Evolutionary conservation across 2,113 vertebrate genomes (phyloP).

Genomic region (Microtus montanus): DNA sequence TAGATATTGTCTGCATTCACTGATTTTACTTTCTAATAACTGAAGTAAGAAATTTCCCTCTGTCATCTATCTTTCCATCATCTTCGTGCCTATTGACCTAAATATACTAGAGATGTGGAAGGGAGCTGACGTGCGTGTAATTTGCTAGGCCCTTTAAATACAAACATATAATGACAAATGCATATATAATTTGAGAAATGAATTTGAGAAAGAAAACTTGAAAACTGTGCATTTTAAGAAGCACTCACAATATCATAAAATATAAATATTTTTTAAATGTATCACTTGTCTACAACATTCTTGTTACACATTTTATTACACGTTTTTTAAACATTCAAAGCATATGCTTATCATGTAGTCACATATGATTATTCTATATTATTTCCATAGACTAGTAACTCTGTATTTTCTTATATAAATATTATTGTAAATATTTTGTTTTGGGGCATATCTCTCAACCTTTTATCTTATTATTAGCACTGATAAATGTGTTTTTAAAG

Average conservation of each 20-base stretch:
- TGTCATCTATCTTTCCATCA: neutral
- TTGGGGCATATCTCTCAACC: neutral
- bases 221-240: neutral
- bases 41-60: neutral
- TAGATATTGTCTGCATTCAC: constrained; percentile 42
- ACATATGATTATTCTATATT: neutral
- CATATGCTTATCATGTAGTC: neutral
- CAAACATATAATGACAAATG: neutral
- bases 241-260: neutral
- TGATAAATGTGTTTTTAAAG: neutral
- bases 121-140: neutral
- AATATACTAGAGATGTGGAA: neutral
- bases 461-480: neutral
- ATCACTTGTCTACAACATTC: neutral
- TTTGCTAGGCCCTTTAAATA: neutral
- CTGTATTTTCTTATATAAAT: neutral
- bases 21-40: constrained; percentile 59
- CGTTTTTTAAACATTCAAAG: neutral
- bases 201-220: neutral
- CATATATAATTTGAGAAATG: neutral
- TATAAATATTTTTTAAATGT: neutral
- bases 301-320: neutral
- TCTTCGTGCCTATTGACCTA: neutral
- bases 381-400: neutral
- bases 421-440: constrained; percentile 37